Conservation (phyloP, 2,797 vertebrate species). For the Takifugu ocellatus region DNA sequence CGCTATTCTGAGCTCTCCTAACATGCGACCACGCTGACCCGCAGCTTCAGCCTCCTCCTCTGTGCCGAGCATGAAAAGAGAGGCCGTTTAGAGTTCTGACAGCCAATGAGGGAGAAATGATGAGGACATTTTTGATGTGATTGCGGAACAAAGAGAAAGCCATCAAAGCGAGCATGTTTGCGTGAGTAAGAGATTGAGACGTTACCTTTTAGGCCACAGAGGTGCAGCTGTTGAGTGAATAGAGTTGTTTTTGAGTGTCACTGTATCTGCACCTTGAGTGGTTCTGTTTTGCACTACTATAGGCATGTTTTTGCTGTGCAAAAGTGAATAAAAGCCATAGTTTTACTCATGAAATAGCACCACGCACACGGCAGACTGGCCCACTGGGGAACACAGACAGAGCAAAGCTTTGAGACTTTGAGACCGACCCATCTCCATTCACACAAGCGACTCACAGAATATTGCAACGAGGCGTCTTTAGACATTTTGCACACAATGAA, state of each 20-base stretch:
- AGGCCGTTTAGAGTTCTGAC: not conserved
- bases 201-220: too few relatives aligned
- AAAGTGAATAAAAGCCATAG: slow-evolving; percentile 6
- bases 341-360: slow-evolving; percentile 4
- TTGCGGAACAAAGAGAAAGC: slow-evolving; percentile 5
- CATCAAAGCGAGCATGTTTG: too few relatives aligned
- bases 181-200: too few relatives aligned
- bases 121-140: slow-evolving; percentile 17
- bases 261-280: slow-evolving; percentile 31
- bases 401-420: too few relatives aligned
- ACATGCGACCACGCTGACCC: slow-evolving; percentile 1
- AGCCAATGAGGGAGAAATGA: slow-evolving; percentile 13
- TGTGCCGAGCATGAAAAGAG: not conserved
- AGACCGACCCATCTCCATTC: too few relatives aligned
- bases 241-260: slow-evolving; percentile 1
- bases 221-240: too few relatives aligned
- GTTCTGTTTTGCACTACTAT: slow-evolving; percentile 37
- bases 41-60: not conserved
- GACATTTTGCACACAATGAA: too few relatives aligned
- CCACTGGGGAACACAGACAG: too few relatives aligned
- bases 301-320: slow-evolving; percentile 38
- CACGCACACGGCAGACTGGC: too few relatives aligned
- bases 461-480: too few relatives aligned
- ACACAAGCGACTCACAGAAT: too few relatives aligned
- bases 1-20: slow-evolving; percentile 53